A percentile compares a stretch with the other conserved stretches of the same genome.
Conservation (phyloP, 2,888 invertebrate genomes). For the Junonia oenone region DNA sequence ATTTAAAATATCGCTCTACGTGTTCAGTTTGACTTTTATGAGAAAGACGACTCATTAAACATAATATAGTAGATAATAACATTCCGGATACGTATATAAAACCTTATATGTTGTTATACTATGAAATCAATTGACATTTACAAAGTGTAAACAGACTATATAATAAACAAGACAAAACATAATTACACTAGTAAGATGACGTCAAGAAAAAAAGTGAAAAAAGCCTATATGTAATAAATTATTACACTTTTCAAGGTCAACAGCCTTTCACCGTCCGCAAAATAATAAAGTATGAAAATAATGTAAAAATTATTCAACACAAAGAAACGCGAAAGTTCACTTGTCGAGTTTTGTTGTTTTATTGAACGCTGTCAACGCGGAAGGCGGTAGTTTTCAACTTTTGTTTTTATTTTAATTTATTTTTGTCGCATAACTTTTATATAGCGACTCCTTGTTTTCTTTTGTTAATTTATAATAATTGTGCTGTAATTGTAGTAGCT, state of each 20-base stretch:
- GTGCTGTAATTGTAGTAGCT: too few relatives aligned
- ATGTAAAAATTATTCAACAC: conserved; percentile 9
- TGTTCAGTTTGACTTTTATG: too few relatives aligned
- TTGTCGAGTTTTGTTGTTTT: conserved; percentile 5
- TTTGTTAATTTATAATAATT: too few relatives aligned
- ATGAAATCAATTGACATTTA: not conserved
- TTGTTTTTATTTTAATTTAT: not conserved
- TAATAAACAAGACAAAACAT: not conserved
- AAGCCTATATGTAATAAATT: not conserved
- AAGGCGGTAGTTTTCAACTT: not conserved
- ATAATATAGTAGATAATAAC: too few relatives aligned
- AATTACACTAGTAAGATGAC: not conserved
- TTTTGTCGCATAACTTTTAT: not conserved
- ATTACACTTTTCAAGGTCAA: conserved; percentile 14
- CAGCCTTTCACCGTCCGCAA: conserved; percentile 11
- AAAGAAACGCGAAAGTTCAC: conserved; percentile 2
- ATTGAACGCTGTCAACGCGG: conserved; percentile 6
- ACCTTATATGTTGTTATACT: not conserved
- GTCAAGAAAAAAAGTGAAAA: not conserved
- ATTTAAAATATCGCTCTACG: too few relatives aligned
- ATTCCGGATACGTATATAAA: not conserved
- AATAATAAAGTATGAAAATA: conserved; percentile 9
- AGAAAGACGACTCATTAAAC: too few relatives aligned
- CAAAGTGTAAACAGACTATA: not conserved
- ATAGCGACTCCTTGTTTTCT: not conserved